phyloP scores from a whole-genome alignment of 2,113 vertebrate species.

The Camelus bactrianus region DNA sequence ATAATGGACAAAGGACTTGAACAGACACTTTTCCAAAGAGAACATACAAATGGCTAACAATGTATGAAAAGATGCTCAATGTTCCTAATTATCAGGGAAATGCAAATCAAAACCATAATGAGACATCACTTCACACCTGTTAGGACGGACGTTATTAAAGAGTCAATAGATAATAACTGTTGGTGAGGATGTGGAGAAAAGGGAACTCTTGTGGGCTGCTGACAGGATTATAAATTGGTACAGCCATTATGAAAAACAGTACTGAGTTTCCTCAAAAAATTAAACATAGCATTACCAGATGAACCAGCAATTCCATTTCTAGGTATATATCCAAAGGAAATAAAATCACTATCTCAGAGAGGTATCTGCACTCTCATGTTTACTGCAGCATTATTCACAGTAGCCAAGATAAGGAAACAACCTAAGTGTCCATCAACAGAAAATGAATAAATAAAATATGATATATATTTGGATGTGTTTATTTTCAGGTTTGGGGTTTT shows the following conservation, averaged over 20 bases:
- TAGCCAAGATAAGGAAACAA: not conserved
- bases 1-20: not conserved
- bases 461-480: not conserved
- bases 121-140: not conserved
- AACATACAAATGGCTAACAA: not conserved
- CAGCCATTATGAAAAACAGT: not conserved
- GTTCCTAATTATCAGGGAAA: not conserved
- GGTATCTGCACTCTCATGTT: not conserved
- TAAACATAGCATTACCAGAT: not conserved
- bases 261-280: not conserved
- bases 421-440: not conserved
- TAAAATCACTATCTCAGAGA: not conserved
- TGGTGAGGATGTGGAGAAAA: not conserved
- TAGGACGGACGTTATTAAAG: not conserved
- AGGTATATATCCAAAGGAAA: not conserved
- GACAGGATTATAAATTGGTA: not conserved
- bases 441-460: not conserved
- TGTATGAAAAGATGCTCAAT: not conserved
- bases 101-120: not conserved
- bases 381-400: not conserved
- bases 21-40: not conserved
- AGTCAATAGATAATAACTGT: not conserved
- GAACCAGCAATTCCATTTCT: not conserved
- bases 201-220: not conserved
- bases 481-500: not conserved